Conservation (phyloP, 2,113 vertebrate genomes). For the Regulus satrapa region DNA sequence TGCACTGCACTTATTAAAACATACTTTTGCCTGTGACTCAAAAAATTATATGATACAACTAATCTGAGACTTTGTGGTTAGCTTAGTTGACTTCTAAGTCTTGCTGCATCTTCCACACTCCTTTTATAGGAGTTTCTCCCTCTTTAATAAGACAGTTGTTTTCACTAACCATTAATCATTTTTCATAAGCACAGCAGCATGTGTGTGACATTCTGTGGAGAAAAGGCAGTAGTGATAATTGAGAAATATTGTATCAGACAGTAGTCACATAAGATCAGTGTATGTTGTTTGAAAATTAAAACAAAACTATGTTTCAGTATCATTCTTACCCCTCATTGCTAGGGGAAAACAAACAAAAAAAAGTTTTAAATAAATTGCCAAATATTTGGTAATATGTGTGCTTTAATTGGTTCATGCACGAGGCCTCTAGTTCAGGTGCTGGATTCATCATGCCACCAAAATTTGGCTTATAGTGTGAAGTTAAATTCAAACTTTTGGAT, state of each 20-base stretch:
- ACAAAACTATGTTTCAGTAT: not conserved
- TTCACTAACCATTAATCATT: constrained; percentile 61
- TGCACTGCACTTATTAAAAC: not conserved
- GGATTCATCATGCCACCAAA: not conserved
- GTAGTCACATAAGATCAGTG: constrained; percentile 16
- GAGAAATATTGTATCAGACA: constrained; percentile 27
- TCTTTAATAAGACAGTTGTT: constrained; percentile 59
- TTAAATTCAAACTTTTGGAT: not conserved
- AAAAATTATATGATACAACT: not conserved
- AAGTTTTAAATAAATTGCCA: not conserved
- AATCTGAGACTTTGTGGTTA: not conserved
- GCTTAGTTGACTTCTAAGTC: constrained; percentile 5
- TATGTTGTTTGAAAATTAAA: constrained; percentile 23
- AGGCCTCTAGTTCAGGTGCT: not conserved
- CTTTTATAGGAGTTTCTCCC: constrained; percentile 16
- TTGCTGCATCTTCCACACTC: not conserved
- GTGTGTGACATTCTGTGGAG: constrained; percentile 33
- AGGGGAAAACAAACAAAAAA: not conserved
- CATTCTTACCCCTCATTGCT: not conserved
- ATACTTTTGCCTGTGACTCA: not conserved
- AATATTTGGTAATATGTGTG: not conserved
- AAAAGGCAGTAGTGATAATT: constrained; percentile 43
- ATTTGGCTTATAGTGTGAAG: not conserved
- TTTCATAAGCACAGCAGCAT: constrained; percentile 47
- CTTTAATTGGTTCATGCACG: not conserved